Base-by-base conservation (phyloP, 2,797 vertebrate genomes). In the Botia kubotai region DNA sequence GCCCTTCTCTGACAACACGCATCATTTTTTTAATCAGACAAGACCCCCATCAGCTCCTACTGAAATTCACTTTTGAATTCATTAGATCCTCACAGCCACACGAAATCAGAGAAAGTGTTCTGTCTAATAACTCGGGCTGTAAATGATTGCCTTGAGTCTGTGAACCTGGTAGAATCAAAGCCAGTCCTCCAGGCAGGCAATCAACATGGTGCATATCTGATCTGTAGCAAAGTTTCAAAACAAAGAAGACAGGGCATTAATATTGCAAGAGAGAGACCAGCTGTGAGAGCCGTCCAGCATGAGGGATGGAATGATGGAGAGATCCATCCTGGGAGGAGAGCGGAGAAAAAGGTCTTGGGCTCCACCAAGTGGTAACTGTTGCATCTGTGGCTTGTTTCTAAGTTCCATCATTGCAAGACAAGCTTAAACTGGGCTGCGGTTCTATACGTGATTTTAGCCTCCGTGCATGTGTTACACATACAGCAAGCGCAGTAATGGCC, bases 211-310 rank as follows among this genome's bases (percentile, higher is more conserved):
- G 83, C 72, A 84, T 82, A 83, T 89, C 82, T 87, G 88, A 87
- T 87, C 86, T 85, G 66, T 85, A 89, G 78, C 83, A 87, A 87
- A 87, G 84, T 88, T 86, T 87, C 82, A 82, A 87, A 87, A 88
- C 87, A 89, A 87, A 86, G 85, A 85, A 85, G 81, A 86, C 84
- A 87, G 80, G 83, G 69, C 87, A 88, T 87, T 85, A 87, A 87
- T 88, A 87, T 86, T 88, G 85, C 83, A 88, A 83, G 79, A 83
- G 69, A 86, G 81, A 84, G 80, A 74, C 83, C 84, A 86, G 82
- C 84, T 87, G 86, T 83, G 84, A 82, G 83, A 83, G 81, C 73
- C 57, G 53, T 86, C 83, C 82, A 80, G 71, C 75, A 65, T 81
- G 84, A 87, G 76, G 81, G 75, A 82, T 83, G 82, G 82, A 80